These are phyloP conservation scores for Mustelus asterias DNA, from an alignment of 2,113 vertebrate species.

Conservation along the genomic window DNA sequence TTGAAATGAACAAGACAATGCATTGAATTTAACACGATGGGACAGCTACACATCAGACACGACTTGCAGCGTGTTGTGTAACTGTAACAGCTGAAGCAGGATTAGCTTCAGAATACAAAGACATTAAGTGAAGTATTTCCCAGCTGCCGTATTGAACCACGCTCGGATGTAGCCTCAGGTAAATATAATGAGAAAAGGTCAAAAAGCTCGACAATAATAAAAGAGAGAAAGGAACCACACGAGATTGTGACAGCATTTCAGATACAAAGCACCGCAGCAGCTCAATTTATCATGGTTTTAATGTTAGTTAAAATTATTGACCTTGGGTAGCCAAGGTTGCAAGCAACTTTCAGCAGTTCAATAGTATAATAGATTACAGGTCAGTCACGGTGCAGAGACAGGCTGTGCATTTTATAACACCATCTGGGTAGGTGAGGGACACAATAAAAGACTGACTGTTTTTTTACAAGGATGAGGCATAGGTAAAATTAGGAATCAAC, in stretches of 20 bases:
- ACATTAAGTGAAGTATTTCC: slow-evolving; percentile 11
- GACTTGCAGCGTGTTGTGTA: neutral
- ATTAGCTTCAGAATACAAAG: slow-evolving; percentile 11
- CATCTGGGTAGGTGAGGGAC: neutral
- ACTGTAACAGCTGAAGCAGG: slow-evolving; percentile 9
- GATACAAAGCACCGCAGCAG: neutral
- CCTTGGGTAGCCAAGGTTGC: slow-evolving; percentile 20
- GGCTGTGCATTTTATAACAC: neutral
- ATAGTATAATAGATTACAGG: neutral
- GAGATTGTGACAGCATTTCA: neutral
- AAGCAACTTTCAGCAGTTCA: neutral
- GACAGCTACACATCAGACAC: slow-evolving; percentile 16
- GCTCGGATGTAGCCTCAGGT: neutral
- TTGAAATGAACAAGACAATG: slow-evolving; percentile 12
- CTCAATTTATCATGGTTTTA: slow-evolving; percentile 9
- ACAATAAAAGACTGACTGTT: neutral
- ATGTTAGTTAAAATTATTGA: slow-evolving; percentile 23
- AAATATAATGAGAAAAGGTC: slow-evolving; percentile 32
- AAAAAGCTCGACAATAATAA: slow-evolving; percentile 6
- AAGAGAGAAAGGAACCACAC: slow-evolving; percentile 2
- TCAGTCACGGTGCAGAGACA: neutral
- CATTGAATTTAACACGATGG: slow-evolving; percentile 21
- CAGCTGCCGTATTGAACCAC: neutral
- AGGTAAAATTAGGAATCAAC: neutral
- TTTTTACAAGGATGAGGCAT: neutral